phyloP scores from a whole-genome alignment of 2,113 vertebrate genomes.

The Pelusios castaneus region DNA sequence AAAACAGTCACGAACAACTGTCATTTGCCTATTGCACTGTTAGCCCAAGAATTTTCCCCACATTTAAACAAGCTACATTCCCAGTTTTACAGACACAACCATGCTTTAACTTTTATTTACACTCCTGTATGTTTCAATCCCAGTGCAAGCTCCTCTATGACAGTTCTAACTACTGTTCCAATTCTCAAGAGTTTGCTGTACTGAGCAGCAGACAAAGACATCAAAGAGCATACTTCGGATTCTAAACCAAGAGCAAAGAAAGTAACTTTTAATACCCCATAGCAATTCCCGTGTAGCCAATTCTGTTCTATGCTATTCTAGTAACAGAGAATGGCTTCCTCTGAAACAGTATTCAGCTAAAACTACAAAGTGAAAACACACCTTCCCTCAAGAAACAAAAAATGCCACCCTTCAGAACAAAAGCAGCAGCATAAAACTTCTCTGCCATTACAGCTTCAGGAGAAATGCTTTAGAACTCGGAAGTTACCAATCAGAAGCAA shows the following conservation, averaged over 20 bases:
- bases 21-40: neutral
- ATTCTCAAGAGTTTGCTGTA: neutral
- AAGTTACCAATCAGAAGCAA: conserved; percentile 40
- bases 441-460: neutral
- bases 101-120: accelerated
- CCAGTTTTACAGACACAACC: neutral
- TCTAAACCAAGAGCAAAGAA: neutral
- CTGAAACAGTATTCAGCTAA: neutral
- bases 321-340: neutral
- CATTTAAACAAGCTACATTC: neutral
- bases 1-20: neutral
- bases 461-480: conserved; percentile 39
- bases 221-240: neutral
- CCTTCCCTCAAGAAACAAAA: neutral
- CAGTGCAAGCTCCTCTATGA: neutral
- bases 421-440: neutral
- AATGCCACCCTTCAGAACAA: neutral
- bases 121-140: neutral
- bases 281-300: neutral
- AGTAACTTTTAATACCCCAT: neutral
- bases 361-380: neutral
- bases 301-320: neutral
- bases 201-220: neutral
- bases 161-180: neutral
- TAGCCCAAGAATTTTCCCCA: neutral